phyloP scores from a whole-genome alignment of 2,888 invertebrate species.

The Aleiodes alternator region DNA sequence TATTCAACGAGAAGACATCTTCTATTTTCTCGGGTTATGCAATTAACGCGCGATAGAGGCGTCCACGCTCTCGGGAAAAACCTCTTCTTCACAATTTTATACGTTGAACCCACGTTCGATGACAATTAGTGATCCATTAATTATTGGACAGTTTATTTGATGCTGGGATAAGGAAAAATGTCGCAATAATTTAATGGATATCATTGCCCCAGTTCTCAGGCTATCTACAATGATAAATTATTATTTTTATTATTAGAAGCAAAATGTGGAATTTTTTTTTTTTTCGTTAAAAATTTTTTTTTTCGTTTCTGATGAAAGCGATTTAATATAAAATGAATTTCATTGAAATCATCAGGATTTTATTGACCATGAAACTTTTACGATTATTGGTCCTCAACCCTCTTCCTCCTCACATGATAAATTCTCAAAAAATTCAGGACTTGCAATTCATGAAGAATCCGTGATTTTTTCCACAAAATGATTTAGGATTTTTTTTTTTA shows the following conservation, averaged over 20 bases:
- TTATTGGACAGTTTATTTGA: conserved; percentile 67
- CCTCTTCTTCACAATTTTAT: conserved; percentile 1
- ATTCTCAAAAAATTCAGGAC: too few species aligned
- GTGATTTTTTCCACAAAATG: too few species aligned
- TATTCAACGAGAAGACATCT: conserved; percentile 10
- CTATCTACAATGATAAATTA: conserved; percentile 55
- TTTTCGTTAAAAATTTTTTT: too few species aligned
- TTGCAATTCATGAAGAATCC: too few species aligned
- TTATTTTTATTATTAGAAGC: background rate
- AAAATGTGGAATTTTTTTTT: too few species aligned
- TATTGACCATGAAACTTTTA: too few species aligned
- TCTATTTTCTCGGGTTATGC: conserved; percentile 31
- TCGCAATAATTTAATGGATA: conserved; percentile 67
- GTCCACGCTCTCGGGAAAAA: conserved; percentile 37
- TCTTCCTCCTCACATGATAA: too few species aligned
- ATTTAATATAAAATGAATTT: too few species aligned
- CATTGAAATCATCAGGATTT: too few species aligned
- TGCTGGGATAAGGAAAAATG: conserved; percentile 60
- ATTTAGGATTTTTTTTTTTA: too few species aligned
- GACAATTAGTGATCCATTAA: conserved; percentile 69
- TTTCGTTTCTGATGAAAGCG: too few species aligned
- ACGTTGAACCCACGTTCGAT: conserved; percentile 58
- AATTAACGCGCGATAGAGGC: background rate
- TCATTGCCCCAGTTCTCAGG: conserved; percentile 70
- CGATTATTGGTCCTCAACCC: too few species aligned